Evolutionary conservation across 2,888 invertebrate species (phyloP), one percentile per base, ranked within the genome.

Genomic region (Drosophila dives): DNA sequence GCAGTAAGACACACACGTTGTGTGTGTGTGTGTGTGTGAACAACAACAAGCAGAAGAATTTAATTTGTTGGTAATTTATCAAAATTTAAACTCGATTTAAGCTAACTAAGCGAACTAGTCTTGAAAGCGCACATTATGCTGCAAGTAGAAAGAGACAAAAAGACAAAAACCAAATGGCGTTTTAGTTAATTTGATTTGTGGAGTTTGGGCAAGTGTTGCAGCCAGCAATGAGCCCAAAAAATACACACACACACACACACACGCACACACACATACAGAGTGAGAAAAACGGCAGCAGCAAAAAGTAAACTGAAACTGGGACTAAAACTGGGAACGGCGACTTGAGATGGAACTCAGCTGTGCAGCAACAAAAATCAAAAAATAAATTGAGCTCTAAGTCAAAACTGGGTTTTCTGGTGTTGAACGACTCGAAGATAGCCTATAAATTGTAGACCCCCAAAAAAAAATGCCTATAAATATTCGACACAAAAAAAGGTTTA

Each of bases 41-140:
- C 70, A 66, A 72, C 59, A 40, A n/a, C 10, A 5, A n/a, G 45
- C 7, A 23, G 23, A 67, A 29, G 29, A 29, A 29, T 29, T 29
- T 29, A 29, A 78, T 70, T 80, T 73, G 69, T 59, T 58, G 71
- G 87, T 74, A 82, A 86, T 86, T 86, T 81, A 89, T 86, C 85
- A 86, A 86, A 89, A 80, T 87, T 87, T 72, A 80, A 86, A 87
- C 77, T 73, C 80, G 83, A 80, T 87, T 87, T 85, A 87, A 89
- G 85, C 85, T 77, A 80, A 68, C 81, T 77, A 77, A 80, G 77
- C 77, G 79, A 80, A 77, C 77, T 77, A 80, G 58, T 62, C 77
- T 82, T 91, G 88, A 91, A 91, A 91, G 86, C 90, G 92, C 81
- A 91, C 91, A 88, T 79, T 86, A 79, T 82, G 91, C 81, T 90